Percentiles rank a stretch among this genome's conserved stretches.
Evolutionary conservation across 2,888 invertebrate species (phyloP).

Genomic region (Conistra vaccinii): DNA sequence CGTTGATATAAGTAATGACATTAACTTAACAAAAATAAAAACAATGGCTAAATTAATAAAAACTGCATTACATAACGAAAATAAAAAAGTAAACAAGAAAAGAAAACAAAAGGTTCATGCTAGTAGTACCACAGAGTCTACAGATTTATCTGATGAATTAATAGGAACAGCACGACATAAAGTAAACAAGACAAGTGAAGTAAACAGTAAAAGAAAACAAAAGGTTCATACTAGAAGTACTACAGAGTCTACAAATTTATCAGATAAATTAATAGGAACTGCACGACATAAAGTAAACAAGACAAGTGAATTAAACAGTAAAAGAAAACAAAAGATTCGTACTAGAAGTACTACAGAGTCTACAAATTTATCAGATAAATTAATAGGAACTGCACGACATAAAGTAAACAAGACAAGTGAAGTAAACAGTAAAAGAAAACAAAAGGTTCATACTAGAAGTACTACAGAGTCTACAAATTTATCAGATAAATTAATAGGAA

Average conservation of each 20-base stretch:
- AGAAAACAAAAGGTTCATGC: neutral
- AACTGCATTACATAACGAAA: neutral
- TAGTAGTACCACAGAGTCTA: neutral
- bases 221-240: neutral
- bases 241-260: neutral
- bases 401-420: neutral
- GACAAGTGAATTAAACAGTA: neutral
- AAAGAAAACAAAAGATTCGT: neutral
- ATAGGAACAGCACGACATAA: neutral
- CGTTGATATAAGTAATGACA: neutral
- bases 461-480: neutral
- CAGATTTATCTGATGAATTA: neutral
- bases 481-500: neutral
- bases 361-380: neutral
- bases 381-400: neutral
- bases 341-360: neutral
- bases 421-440: neutral
- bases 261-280: neutral
- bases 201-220: neutral
- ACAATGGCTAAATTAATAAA: neutral
- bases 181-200: neutral
- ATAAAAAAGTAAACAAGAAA: neutral
- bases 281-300: neutral
- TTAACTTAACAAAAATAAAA: neutral
- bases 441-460: neutral